Evolutionary conservation across 2,888 invertebrate species (phyloP).

Genomic region (Metacarcinus magister): DNA sequence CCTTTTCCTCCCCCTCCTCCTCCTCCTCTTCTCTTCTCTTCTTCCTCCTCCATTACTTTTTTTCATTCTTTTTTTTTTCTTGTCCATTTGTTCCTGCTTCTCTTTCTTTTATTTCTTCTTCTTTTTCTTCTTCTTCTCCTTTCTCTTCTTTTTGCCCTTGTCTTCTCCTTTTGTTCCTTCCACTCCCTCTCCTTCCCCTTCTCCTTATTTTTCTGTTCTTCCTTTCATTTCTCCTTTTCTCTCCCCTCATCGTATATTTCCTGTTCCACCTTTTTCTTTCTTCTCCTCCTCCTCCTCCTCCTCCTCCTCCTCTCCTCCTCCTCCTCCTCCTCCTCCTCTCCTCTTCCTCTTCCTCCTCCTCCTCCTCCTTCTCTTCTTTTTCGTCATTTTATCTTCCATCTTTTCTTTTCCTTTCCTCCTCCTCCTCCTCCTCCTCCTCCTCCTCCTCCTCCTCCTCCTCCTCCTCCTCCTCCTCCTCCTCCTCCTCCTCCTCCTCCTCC

Average conservation of each 20-base stretch:
- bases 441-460: neutral
- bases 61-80: neutral
- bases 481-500: no score
- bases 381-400: neutral
- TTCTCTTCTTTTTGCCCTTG: neutral
- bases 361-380: neutral
- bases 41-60: neutral
- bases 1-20: neutral
- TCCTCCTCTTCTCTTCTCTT: neutral
- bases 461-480: no score
- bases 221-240: slow-evolving; percentile 8
- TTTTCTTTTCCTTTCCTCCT: neutral
- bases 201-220: neutral
- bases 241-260: neutral
- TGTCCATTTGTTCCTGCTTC: neutral
- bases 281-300: neutral
- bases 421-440: neutral
- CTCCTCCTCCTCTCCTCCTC: neutral
- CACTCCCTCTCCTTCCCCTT: neutral
- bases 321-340: no score
- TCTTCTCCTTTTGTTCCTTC: neutral
- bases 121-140: neutral
- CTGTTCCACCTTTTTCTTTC: neutral
- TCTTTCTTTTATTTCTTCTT: neutral
- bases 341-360: neutral